A percentile compares a stretch with the other conserved stretches of the same genome.
phyloP scores from a whole-genome alignment of 2,113 vertebrate genomes.

The Neotoma lepida region DNA sequence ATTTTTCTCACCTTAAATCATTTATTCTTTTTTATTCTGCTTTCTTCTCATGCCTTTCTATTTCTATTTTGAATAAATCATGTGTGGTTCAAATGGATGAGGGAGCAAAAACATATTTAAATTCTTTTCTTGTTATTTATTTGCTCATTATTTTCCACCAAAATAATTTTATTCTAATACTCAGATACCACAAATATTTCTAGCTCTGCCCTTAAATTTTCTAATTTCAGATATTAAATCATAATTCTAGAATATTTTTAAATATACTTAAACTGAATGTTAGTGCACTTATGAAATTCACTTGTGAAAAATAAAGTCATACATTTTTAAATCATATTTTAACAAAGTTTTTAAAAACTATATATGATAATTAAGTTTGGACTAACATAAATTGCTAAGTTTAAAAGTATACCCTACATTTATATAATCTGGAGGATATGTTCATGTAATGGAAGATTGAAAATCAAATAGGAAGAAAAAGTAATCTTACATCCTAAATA shows the following conservation, averaged over 20 bases:
- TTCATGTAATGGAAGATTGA: background rate
- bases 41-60: background rate
- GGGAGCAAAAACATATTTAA: background rate
- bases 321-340: background rate
- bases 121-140: background rate
- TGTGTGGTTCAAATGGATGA: background rate
- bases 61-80: background rate
- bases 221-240: constrained; percentile 4
- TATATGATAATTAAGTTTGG: background rate
- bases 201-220: background rate
- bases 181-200: background rate
- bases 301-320: background rate
- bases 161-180: background rate
- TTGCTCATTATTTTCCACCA: background rate
- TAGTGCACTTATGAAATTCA: background rate
- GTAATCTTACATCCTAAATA: background rate
- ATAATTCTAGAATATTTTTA: background rate
- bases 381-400: constrained; percentile 20
- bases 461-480: background rate
- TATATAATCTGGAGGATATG: background rate
- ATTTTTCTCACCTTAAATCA: background rate
- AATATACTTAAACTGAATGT: background rate
- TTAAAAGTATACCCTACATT: background rate
- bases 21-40: background rate
- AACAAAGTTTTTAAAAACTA: background rate